Base-by-base conservation (phyloP, 2,797 vertebrate genomes). In the Sebastolobus alascanus region DNA sequence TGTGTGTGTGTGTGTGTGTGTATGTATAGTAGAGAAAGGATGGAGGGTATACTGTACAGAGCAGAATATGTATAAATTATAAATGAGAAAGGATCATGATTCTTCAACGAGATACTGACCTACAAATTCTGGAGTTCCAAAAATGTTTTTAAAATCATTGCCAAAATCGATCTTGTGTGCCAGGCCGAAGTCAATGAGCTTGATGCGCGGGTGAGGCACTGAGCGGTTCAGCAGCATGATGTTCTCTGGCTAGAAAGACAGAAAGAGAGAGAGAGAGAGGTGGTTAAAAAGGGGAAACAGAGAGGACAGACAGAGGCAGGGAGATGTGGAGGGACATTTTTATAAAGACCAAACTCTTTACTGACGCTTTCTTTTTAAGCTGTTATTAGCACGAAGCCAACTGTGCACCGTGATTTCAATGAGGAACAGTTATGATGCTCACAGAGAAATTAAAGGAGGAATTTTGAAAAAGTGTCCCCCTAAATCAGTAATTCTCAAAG, bases 131-230 rank as follows among this genome's bases (percentile, higher is more conserved):
- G 98, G 98, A 0, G 98, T 99, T 81, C 98, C 98, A n/a, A 99
- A 99, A 89, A 99, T 99, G 93, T 99, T 99, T 94, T 99, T 99
- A 92, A 99, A 99, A 93, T 99, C 98, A 89, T 98, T 99, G 91
- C 97, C 97, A 78, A 98, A 99, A 88, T 99, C 97, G 52, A 99
- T 99, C 96, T 98, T 99, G 94, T 99, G 98, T 5, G 98, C 98
- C 92, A 99, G 95, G 63, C 98, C 98, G 55, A 99, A 99, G 96
- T 99, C 98, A 67, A 99, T 99, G 90, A 99, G 96, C 94, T 99
- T 99, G 94, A 99, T 99, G 86, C 98, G 97, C 75, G 98, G 98
- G 84, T 99, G 98, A 91, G 97, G 97, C 88, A 96, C 93, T 55
- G 96, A 97, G 93, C 97, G 96, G 95, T 96, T 97, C 93, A 99